Evolutionary conservation across 2,888 invertebrate genomes (phyloP).

Genomic region (Acronicta psi): DNA sequence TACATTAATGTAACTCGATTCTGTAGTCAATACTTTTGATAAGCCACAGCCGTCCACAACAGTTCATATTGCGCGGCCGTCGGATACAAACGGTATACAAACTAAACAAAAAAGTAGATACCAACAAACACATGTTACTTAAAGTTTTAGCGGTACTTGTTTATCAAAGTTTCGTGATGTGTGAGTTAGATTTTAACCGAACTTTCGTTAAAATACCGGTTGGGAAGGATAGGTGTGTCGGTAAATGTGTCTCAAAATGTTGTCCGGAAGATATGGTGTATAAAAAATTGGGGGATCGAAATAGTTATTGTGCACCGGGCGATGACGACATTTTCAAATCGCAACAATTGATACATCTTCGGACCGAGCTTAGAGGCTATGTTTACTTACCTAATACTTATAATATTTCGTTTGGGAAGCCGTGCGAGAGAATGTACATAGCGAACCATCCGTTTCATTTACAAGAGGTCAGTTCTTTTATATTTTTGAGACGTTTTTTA

Average conservation of each 20-base stretch:
- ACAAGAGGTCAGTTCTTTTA: slow-evolving; percentile 57
- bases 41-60: slow-evolving; percentile 44
- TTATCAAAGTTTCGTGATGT: slow-evolving; percentile 33
- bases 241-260: slow-evolving; percentile 67
- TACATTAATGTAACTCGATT: slow-evolving; percentile 22
- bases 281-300: slow-evolving; percentile 11
- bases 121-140: slow-evolving; percentile 34
- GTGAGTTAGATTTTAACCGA: slow-evolving; percentile 23
- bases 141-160: slow-evolving; percentile 30
- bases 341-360: slow-evolving; percentile 46
- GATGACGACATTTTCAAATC: slow-evolving; percentile 30
- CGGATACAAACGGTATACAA: slow-evolving; percentile 25
- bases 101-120: slow-evolving; percentile 5
- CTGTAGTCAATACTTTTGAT: slow-evolving; percentile 48
- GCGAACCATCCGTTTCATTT: slow-evolving; percentile 46
- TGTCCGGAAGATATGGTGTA: slow-evolving; percentile 64
- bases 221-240: slow-evolving; percentile 42
- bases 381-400: slow-evolving; percentile 47
- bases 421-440: slow-evolving; percentile 49
- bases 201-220: slow-evolving; percentile 10
- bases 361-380: slow-evolving; percentile 13
- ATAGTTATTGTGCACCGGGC: slow-evolving; percentile 30
- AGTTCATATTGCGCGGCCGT: slow-evolving; percentile 41
- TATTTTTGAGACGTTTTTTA: slow-evolving; percentile 6
- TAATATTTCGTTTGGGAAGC: slow-evolving; percentile 51